Conservation (phyloP, 2,113 vertebrate species). For the Cyrtonyx montezumae region DNA sequence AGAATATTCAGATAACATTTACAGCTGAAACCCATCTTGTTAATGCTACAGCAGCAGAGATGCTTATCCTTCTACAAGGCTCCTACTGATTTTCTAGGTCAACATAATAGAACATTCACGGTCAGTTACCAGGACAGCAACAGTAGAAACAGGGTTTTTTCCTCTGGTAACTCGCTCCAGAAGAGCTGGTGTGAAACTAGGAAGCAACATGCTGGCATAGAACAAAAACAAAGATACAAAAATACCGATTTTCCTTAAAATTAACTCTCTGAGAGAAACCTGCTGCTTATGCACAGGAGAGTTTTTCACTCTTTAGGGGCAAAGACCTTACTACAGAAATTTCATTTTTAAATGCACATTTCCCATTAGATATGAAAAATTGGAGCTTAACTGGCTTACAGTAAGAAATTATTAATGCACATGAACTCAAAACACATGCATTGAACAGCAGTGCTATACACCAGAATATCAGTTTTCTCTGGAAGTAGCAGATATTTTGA, state of each 20-base stretch:
- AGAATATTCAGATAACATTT: not conserved
- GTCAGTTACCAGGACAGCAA: not conserved
- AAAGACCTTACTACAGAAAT: not conserved
- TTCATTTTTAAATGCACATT: not conserved
- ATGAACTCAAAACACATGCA: not conserved
- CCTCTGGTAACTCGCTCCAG: not conserved
- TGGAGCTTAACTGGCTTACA: not conserved
- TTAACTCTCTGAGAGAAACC: not conserved
- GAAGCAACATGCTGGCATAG: not conserved
- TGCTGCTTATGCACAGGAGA: not conserved
- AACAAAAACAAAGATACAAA: not conserved
- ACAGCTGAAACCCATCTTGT: not conserved
- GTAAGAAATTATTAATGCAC: not conserved
- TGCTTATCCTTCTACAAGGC: not conserved
- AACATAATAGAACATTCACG: not conserved
- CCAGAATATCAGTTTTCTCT: not conserved
- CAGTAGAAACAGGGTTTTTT: fast-evolving
- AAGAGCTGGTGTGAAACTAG: not conserved
- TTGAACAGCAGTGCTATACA: not conserved
- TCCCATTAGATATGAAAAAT: not conserved
- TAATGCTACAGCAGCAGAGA: not conserved
- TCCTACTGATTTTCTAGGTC: not conserved
- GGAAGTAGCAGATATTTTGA: not conserved
- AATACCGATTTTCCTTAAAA: not conserved
- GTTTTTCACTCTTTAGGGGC: not conserved